Conservation (phyloP, 1,140 invertebrate genomes). For the Aphaenogaster floridana region DNA sequence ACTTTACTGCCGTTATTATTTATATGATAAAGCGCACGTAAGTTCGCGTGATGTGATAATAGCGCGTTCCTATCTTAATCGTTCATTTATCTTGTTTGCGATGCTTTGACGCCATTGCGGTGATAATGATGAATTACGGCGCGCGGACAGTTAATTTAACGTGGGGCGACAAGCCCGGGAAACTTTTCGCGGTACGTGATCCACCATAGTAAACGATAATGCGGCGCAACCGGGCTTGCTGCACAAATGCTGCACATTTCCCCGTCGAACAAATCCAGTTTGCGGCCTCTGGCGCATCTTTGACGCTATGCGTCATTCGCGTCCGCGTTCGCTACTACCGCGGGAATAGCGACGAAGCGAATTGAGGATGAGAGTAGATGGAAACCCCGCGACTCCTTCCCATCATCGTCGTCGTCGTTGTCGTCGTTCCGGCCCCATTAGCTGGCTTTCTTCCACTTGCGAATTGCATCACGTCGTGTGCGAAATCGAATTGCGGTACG, state of each 20-base stretch:
- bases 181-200: slow-evolving; percentile 76
- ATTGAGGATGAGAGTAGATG: slow-evolving; percentile 22
- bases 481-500: slow-evolving; percentile 53
- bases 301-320: slow-evolving; percentile 71
- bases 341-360: slow-evolving; percentile 50
- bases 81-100: slow-evolving; percentile 57
- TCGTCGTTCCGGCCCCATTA: slow-evolving; percentile 49
- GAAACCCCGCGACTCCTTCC: slow-evolving; percentile 35
- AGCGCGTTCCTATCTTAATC: slow-evolving; percentile 31
- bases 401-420: not conserved
- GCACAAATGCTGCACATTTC: slow-evolving; percentile 70
- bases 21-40: slow-evolving; percentile 5
- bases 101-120: slow-evolving; percentile 6
- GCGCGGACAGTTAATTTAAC: slow-evolving; percentile 71
- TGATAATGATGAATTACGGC: slow-evolving; percentile 48
- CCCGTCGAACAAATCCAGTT: slow-evolving; percentile 73
- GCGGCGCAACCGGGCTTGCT: slow-evolving; percentile 14
- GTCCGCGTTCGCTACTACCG: slow-evolving; percentile 49
- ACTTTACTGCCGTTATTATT: slow-evolving; percentile 18
- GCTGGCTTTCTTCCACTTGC: slow-evolving; percentile 60
- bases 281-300: slow-evolving; percentile 69
- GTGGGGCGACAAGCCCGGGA: slow-evolving; percentile 45
- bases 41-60: slow-evolving; percentile 15
- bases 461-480: slow-evolving; percentile 63
- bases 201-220: slow-evolving; percentile 65